phyloP scores from a whole-genome alignment of 1,140 invertebrate species.

The Bombyx mandarina region DNA sequence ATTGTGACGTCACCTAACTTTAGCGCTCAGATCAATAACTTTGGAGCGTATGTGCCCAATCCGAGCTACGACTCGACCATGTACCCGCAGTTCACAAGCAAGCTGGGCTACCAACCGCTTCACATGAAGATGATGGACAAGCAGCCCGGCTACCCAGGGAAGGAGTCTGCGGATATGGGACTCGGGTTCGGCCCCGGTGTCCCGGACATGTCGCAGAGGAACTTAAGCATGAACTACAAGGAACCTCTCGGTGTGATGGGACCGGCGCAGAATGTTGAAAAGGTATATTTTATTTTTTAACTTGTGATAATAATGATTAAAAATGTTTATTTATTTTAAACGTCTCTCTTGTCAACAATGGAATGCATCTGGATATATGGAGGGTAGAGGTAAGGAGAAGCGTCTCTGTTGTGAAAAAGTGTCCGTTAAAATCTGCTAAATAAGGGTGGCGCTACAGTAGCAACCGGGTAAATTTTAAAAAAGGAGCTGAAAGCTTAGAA shows the following conservation, averaged over 20 bases:
- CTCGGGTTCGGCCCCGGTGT: slow-evolving; percentile 28
- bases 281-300: slow-evolving; percentile 2
- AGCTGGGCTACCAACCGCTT: slow-evolving; percentile 34
- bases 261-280: slow-evolving; percentile 26
- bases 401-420: no score
- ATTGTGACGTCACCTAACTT: slow-evolving; percentile 42
- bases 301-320: no score
- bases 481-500: no score
- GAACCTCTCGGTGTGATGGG: slow-evolving; percentile 23
- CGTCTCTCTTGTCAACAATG: no score
- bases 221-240: slow-evolving; percentile 25
- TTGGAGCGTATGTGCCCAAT: slow-evolving; percentile 27
- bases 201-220: slow-evolving; percentile 33
- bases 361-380: no score
- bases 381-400: no score
- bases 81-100: slow-evolving; percentile 53
- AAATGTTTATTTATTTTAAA: no score
- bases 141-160: slow-evolving; percentile 24
- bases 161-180: slow-evolving; percentile 26
- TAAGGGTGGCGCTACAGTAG: no score
- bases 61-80: slow-evolving; percentile 49
- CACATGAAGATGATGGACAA: slow-evolving; percentile 35
- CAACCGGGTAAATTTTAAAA: no score
- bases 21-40: slow-evolving; percentile 32
- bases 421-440: no score